Evolutionary conservation across 2,888 invertebrate species (phyloP), one percentile per base, ranked within the genome.

Genomic region (Nipponacmea schrenckii): DNA sequence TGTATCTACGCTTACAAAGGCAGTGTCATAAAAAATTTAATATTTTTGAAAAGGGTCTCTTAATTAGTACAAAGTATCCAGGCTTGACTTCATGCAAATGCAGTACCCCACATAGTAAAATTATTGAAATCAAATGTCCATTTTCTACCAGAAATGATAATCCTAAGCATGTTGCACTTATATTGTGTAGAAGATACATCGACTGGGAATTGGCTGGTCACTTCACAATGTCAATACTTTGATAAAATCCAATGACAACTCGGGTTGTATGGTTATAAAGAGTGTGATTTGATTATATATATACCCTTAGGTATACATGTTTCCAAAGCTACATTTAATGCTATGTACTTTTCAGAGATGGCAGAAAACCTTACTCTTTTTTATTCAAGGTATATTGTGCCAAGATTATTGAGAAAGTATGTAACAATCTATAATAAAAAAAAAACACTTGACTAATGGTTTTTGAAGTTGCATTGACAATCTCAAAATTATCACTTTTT

Each of bases 121-220:
- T 67, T 17, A 62, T 71, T 67, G 71, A 71, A 63, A 67, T 67
- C 15, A 66, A 70, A 70, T 70, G 66, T 26, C 66, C 70, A 48
- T 67, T 31, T 62, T 50, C 50, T 8, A 17, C 7, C 10, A 56
- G 62, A 45, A 27, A 45, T n/a, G 4, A 0, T 20, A 24, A 31
- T 45, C 71, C 62, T 39, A 56, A 71, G 45, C 20, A 44, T 26
- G 71, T 50, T 14, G 66, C 65, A 17, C 24, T 39, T 45, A 56
- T 65, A 63, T 31, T 12, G 56, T 20, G n/a, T 14, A 4, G 27
- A 20, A 31, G 56, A 63, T 17, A 44, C 39, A 24, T 44, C 39
- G n/a, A 62, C 69, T 4, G 44, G 46, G 7, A 31, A 20, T 24
- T 69, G 63, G 44, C 8, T 44, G 44, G 63, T 69, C 20, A 63